These are phyloP conservation scores for Sebastes schlegelii DNA, from an alignment of 2,113 vertebrate species.

Conservation along the genomic window DNA sequence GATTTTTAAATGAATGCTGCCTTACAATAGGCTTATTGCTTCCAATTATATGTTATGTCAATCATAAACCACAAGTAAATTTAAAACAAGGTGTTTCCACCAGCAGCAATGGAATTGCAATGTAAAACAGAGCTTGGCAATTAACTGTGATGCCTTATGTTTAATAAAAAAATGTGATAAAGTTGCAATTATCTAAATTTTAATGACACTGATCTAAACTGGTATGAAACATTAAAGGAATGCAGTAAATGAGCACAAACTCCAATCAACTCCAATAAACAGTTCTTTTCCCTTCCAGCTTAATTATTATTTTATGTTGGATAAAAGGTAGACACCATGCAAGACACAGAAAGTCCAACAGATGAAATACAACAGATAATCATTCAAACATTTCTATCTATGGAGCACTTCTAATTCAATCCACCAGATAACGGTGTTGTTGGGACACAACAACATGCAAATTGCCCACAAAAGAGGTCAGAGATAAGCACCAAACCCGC, in stretches of 20 bases:
- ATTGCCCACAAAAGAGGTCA: conserved; percentile 54
- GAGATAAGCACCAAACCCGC: conserved; percentile 49
- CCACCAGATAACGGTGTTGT: conserved; percentile 23
- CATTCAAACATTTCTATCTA: conserved; percentile 19
- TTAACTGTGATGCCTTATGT: neutral
- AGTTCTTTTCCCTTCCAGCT: neutral
- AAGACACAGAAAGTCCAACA: neutral
- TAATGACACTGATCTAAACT: neutral
- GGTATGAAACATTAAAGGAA: neutral
- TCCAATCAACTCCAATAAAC: conserved; percentile 4
- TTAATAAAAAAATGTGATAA: neutral
- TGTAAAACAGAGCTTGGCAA: neutral
- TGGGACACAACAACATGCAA: conserved; percentile 43
- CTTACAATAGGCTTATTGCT: neutral
- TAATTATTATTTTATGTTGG: conserved; percentile 4
- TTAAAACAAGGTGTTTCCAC: neutral
- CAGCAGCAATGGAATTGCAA: neutral
- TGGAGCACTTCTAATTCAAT: conserved; percentile 30
- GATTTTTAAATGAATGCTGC: neutral
- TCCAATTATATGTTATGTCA: neutral
- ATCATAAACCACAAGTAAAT: neutral
- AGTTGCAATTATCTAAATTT: neutral
- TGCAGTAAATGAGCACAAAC: neutral
- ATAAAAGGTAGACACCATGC: neutral
- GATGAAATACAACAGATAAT: conserved; percentile 22